Conservation (phyloP, 2,797 vertebrate genomes). For the Pseudochaenichthys georgianus region DNA sequence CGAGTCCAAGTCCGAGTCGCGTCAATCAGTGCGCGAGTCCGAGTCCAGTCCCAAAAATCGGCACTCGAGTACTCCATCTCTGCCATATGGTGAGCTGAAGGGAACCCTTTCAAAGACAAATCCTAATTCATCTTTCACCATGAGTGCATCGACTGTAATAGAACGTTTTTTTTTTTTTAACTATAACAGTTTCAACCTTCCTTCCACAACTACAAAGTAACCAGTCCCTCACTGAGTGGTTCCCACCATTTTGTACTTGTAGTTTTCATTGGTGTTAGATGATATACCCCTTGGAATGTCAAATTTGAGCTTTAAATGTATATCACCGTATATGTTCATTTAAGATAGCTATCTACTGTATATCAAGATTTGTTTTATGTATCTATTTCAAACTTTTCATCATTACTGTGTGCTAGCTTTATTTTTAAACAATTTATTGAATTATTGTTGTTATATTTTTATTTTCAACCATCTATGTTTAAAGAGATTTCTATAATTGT, state of each 20-base stretch:
- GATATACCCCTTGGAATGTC: neutral
- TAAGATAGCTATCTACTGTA: neutral
- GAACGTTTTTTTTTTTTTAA: neutral
- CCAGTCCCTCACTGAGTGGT: neutral
- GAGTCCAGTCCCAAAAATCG: no score
- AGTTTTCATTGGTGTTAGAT: neutral
- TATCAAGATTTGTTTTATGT: no score
- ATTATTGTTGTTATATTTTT: no score
- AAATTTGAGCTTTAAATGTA: no score
- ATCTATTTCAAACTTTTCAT: neutral
- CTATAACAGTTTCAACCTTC: neutral
- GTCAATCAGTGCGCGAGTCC: no score
- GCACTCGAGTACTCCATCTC: no score
- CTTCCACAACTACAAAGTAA: neutral
- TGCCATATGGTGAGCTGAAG: neutral
- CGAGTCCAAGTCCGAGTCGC: no score
- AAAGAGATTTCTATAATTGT: no score
- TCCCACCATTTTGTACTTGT: neutral
- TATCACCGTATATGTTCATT: no score
- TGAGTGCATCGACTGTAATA: slow-evolving; percentile 9
- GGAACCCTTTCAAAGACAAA: neutral
- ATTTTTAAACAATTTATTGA: no score
- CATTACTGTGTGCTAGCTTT: neutral
- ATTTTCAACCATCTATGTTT: no score
- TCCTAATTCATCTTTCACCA: neutral